Evolutionary conservation across 2,113 vertebrate species (phyloP).

Genomic region (Furnarius figulus): DNA sequence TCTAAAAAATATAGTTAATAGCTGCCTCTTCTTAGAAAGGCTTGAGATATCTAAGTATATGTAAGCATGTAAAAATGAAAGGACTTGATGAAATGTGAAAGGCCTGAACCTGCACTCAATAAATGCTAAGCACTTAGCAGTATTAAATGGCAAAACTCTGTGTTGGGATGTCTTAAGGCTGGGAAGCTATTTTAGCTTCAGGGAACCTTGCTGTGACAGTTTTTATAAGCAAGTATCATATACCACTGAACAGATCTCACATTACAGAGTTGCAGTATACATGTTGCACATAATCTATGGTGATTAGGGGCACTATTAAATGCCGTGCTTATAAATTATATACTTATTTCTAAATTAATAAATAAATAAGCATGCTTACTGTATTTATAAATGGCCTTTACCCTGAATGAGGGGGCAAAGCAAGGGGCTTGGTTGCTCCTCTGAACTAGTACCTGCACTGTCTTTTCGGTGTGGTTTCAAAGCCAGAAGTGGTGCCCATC

Average conservation of each 20-base stretch:
- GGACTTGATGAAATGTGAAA: not conserved
- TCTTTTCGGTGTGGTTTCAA: rapidly evolving
- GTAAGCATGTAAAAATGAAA: not conserved
- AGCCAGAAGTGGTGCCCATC: rapidly evolving
- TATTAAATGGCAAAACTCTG: not conserved
- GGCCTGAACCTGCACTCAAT: not conserved
- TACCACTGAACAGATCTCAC: not conserved
- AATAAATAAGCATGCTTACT: too few relatives aligned
- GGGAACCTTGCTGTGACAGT: not conserved
- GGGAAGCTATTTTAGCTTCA: not conserved
- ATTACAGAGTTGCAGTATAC: not conserved
- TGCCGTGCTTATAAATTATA: not conserved
- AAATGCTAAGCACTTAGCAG: not conserved
- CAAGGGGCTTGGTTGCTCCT: not conserved
- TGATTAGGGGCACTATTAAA: not conserved
- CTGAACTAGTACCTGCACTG: rapidly evolving
- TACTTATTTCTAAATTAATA: not conserved
- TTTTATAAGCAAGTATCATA: not conserved
- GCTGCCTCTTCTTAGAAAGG: not conserved
- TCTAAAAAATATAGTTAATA: not conserved
- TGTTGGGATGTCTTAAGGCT: not conserved
- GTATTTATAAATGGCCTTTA: not conserved
- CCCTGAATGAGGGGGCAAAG: not conserved
- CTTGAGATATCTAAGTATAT: not conserved
- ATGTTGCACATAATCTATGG: not conserved